Evolutionary conservation across 2,797 vertebrate species (phyloP).

Genomic region (Microhierax caerulescens): DNA sequence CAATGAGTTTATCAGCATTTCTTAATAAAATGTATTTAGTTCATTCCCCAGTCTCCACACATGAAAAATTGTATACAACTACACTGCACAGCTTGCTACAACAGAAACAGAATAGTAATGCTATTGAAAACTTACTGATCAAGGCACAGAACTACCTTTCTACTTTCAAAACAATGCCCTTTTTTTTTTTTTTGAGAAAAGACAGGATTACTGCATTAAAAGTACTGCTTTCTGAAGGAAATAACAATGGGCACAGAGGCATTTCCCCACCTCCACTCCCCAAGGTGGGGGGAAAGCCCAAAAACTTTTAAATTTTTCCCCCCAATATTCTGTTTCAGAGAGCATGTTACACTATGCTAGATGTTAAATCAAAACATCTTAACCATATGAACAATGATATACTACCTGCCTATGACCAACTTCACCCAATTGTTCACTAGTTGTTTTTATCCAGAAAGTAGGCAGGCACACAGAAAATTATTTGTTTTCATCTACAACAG

Average conservation of each 20-base stretch:
- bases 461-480: background rate
- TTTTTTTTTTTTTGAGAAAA: background rate
- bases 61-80: background rate
- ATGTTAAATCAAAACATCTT: background rate
- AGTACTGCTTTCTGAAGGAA: background rate
- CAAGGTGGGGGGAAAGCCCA: too few species aligned
- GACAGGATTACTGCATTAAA: background rate
- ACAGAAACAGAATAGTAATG: background rate
- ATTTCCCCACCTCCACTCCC: background rate
- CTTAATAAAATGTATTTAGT: background rate
- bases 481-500: background rate
- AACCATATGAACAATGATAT: background rate
- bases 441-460: background rate
- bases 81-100: background rate
- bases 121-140: background rate
- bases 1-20: background rate
- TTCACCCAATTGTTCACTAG: background rate
- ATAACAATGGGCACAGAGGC: background rate
- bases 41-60: background rate
- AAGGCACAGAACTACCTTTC: background rate
- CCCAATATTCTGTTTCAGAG: background rate
- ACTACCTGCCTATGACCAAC: background rate
- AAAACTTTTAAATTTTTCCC: background rate
- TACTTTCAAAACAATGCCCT: background rate
- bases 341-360: background rate